A percentile compares a stretch with the other conserved stretches of the same genome.
Evolutionary conservation across 1,140 invertebrate species (phyloP).

Genomic region (Hylaeus volcanicus): DNA sequence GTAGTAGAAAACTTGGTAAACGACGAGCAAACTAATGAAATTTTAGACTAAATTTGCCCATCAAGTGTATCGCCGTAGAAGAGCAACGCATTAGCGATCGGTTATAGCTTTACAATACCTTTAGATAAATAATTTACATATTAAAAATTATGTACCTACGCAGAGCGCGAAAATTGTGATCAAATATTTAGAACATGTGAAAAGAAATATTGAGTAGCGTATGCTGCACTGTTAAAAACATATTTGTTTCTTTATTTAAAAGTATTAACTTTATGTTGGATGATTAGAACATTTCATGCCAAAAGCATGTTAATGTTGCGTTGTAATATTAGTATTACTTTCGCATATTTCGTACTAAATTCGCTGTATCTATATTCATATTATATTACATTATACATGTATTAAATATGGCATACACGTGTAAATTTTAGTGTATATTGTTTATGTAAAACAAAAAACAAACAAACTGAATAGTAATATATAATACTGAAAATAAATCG

Average conservation of each 20-base stretch:
- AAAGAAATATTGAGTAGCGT: not conserved
- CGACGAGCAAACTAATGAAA: slow-evolving; percentile 33
- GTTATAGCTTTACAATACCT: not conserved
- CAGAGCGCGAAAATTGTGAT: not conserved
- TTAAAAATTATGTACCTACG: not conserved
- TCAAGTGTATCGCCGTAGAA: not conserved
- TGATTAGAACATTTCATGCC: too few relatives aligned
- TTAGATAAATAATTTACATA: slow-evolving; percentile 1
- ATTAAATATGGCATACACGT: not conserved
- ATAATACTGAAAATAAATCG: not conserved
- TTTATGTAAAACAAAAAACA: slow-evolving; percentile 12
- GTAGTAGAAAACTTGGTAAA: not conserved
- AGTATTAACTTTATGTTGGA: not conserved
- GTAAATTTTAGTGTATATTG: slow-evolving; percentile 3
- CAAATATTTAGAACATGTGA: not conserved
- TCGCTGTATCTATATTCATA: not conserved
- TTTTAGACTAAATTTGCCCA: slow-evolving; percentile 47
- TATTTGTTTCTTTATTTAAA: not conserved
- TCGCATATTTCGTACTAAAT: not conserved
- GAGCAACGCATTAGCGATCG: not conserved
- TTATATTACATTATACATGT: not conserved
- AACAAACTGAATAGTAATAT: slow-evolving; percentile 21
- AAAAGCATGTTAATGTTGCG: too few relatives aligned
- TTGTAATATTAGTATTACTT: not conserved
- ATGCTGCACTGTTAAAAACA: not conserved